phyloP scores from a whole-genome alignment of 2,797 vertebrate species.

The Luscinia megarhynchos region DNA sequence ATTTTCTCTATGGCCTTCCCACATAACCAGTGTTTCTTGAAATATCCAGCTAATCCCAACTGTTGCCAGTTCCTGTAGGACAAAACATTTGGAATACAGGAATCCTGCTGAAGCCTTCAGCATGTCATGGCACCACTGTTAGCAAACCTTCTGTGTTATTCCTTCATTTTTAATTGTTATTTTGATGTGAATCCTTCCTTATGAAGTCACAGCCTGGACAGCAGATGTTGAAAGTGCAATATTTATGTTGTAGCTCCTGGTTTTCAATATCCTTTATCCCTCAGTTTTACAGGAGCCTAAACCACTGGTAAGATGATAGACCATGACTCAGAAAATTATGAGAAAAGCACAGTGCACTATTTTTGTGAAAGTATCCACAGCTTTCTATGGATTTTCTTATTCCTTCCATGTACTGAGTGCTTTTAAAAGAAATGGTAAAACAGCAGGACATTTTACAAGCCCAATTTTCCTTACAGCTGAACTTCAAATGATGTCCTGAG shows the following conservation, averaged over 20 bases:
- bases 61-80: not conserved
- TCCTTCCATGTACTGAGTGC: not conserved
- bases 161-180: not conserved
- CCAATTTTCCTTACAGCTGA: not conserved
- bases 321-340: not conserved
- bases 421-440: not conserved
- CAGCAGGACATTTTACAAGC: not conserved
- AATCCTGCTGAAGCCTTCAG: not conserved
- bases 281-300: not conserved
- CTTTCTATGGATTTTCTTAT: not conserved
- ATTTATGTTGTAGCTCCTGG: not conserved
- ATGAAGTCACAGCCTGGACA: not conserved
- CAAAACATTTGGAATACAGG: not conserved
- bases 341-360: not conserved
- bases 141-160: not conserved
- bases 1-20: not conserved
- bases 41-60: not conserved
- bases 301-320: not conserved
- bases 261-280: not conserved
- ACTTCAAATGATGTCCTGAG: not conserved
- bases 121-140: not conserved
- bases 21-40: not conserved
- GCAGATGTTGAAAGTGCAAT: not conserved
- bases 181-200: not conserved
- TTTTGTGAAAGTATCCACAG: not conserved